Conservation (phyloP, 1,140 invertebrate genomes). For the Brachionus rotundiformis region DNA sequence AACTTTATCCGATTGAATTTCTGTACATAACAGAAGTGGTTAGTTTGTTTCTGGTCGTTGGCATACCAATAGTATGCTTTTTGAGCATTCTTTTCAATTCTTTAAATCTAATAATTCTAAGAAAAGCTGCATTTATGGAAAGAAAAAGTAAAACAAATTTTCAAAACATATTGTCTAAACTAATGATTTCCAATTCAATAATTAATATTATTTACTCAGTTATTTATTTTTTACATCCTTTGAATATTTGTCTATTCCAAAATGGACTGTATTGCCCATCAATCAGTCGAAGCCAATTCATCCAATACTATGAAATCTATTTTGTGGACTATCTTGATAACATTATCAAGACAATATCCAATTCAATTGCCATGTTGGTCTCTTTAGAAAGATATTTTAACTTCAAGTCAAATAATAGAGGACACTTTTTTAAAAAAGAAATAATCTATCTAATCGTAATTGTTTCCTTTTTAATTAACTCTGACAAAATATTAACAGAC, state of each 20-base stretch:
- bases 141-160: neutral
- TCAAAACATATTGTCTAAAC: neutral
- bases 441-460: neutral
- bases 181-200: conserved; percentile 1
- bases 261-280: neutral
- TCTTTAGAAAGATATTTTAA: neutral
- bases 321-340: neutral
- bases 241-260: neutral
- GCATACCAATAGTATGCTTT: neutral
- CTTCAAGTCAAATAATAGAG: neutral
- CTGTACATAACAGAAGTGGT: neutral
- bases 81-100: neutral
- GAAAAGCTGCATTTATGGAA: neutral
- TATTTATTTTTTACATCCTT: neutral
- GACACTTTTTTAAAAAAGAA: neutral
- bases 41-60: neutral
- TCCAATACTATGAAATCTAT: neutral
- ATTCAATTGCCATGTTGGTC: neutral
- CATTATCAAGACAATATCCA: neutral
- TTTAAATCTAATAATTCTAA: neutral
- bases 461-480: neutral
- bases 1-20: neutral
- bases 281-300: neutral
- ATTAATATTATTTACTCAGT: neutral
- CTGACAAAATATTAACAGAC: neutral